These are phyloP conservation scores for Calidris pygmaea DNA, from an alignment of 2,113 vertebrate genomes.

Conservation along the genomic window DNA sequence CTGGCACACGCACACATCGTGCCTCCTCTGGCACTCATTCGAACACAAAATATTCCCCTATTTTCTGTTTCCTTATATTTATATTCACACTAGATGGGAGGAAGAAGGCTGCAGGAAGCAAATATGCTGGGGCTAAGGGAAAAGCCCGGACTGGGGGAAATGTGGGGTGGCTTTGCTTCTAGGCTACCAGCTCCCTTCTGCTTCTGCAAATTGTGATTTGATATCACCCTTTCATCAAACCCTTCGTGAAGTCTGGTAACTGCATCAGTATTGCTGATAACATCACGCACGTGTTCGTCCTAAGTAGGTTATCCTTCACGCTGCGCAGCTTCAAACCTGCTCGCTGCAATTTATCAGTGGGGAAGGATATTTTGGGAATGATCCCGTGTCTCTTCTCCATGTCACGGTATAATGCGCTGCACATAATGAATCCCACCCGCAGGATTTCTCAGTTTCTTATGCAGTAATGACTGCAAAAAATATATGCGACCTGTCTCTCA, in stretches of 20 bases:
- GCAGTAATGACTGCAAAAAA: not conserved
- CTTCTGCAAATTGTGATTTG: not conserved
- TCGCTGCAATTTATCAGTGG: conserved; percentile 4
- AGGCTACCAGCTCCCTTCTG: rapidly evolving
- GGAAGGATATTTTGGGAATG: conserved; percentile 35
- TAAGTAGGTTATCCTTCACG: conserved; percentile 52
- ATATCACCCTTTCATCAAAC: not conserved
- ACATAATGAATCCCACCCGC: not conserved
- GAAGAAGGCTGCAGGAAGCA: not conserved
- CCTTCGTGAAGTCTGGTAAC: not conserved
- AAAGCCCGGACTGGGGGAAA: not conserved
- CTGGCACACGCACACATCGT: not conserved
- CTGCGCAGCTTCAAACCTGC: not conserved
- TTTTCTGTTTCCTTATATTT: not conserved
- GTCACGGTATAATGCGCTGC: not conserved
- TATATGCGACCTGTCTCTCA: not conserved
- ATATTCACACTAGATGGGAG: rapidly evolving
- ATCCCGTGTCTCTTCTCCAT: not conserved
- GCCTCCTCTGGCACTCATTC: not conserved
- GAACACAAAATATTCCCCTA: not conserved
- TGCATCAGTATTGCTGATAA: conserved; percentile 23
- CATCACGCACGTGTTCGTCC: not conserved
- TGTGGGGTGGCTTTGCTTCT: not conserved
- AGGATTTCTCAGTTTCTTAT: not conserved
- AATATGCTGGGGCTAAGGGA: not conserved